Evolutionary conservation across 2,888 invertebrate species (phyloP).

Genomic region (Acrocyrtus sp.): DNA sequence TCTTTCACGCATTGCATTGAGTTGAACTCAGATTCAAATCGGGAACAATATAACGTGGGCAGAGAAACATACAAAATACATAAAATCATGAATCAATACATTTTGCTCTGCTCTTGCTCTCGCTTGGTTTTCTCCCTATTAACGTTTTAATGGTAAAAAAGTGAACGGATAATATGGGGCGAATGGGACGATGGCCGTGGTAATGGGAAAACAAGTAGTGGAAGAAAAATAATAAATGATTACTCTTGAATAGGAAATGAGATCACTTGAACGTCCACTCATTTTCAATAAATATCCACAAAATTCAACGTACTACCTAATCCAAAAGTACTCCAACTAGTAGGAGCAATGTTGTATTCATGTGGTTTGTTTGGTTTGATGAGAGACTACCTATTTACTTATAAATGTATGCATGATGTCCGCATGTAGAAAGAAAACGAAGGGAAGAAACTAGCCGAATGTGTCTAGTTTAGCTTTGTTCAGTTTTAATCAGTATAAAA

Average conservation of each 20-base stretch:
- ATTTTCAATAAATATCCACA: slow-evolving; percentile 38
- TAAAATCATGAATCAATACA: slow-evolving; percentile 27
- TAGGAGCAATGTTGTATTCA: not conserved
- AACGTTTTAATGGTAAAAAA: too few relatives aligned
- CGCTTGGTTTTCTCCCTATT: not conserved
- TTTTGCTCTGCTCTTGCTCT: not conserved
- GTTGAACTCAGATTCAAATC: not conserved
- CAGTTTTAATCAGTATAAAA: slow-evolving; percentile 21
- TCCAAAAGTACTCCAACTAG: not conserved
- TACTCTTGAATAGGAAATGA: slow-evolving; percentile 35
- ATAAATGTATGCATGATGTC: slow-evolving; percentile 8
- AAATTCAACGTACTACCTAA: too few relatives aligned
- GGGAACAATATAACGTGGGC: not conserved
- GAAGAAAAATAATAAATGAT: not conserved
- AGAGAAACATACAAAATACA: slow-evolving; percentile 8
- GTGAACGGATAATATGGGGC: too few relatives aligned
- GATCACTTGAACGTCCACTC: slow-evolving; percentile 38
- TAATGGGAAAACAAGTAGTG: not conserved
- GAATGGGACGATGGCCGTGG: not conserved
- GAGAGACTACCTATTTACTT: slow-evolving; percentile 1
- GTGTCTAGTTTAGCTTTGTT: too few relatives aligned
- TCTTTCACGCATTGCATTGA: not conserved
- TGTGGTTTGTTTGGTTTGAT: not conserved
- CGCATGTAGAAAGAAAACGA: not conserved
- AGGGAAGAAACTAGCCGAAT: not conserved